These are phyloP conservation scores for Pristionchus japonicus DNA, from an alignment of 2,888 invertebrate species.

Conservation along the genomic window DNA sequence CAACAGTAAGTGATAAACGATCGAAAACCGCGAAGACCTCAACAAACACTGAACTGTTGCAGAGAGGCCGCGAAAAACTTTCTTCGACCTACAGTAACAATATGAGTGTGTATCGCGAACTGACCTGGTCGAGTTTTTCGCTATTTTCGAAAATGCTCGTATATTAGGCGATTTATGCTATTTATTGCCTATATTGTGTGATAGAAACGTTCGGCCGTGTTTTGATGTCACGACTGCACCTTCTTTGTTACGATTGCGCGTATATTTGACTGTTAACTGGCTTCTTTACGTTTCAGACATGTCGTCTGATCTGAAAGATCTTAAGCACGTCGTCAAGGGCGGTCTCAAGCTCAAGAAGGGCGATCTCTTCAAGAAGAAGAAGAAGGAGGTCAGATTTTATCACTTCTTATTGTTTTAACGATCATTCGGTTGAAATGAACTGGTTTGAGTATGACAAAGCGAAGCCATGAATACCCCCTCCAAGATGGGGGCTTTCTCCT, in stretches of 20 bases:
- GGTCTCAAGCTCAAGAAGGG: slow-evolving; percentile 66
- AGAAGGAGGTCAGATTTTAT: slow-evolving; percentile 47
- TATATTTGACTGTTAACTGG: neutral
- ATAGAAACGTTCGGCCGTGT: too few relatives aligned
- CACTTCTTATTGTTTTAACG: too few relatives aligned
- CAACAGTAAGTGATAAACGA: neutral
- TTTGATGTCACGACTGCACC: too few relatives aligned
- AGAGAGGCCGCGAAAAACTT: neutral
- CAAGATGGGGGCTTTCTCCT: too few relatives aligned
- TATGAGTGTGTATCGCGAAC: neutral
- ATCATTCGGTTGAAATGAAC: too few relatives aligned
- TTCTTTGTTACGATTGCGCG: too few relatives aligned
- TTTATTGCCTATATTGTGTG: too few relatives aligned
- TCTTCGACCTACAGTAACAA: neutral
- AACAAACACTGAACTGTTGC: neutral
- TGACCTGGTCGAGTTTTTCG: neutral
- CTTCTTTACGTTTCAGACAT: slow-evolving; percentile 27
- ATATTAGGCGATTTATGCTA: neutral
- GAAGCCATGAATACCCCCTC: too few relatives aligned
- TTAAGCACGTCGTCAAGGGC: slow-evolving; percentile 61
- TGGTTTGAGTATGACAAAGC: too few relatives aligned
- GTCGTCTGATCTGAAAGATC: slow-evolving; percentile 49
- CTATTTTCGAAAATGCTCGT: neutral
- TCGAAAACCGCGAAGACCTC: neutral
- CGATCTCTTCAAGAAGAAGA: slow-evolving; percentile 60